Evolutionary conservation across 2,888 invertebrate species (phyloP).

Genomic region (Netelia inedita): DNA sequence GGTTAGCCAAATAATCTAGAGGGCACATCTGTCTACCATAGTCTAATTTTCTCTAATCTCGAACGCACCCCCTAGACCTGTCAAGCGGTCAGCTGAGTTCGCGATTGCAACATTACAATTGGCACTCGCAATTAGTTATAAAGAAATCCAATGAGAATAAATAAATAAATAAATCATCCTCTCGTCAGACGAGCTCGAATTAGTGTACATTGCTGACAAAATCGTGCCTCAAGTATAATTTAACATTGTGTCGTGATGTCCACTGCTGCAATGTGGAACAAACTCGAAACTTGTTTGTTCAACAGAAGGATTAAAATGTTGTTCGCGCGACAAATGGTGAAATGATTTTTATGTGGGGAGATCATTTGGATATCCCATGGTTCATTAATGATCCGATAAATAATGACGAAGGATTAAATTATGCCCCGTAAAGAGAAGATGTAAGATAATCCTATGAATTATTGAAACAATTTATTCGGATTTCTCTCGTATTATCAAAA

Average conservation of each 20-base stretch:
- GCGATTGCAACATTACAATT: not conserved
- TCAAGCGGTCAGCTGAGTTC: not conserved
- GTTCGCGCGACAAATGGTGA: constrained; percentile 41
- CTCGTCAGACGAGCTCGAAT: not conserved
- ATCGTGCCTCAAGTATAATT: not conserved
- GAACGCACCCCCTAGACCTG: not conserved
- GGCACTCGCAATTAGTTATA: not conserved
- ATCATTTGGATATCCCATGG: constrained; percentile 41
- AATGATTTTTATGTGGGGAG: constrained; percentile 53
- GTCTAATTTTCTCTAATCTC: not conserved
- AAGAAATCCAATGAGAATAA: not conserved
- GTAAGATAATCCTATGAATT: constrained; percentile 74
- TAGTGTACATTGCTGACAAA: not conserved
- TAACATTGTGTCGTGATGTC: not conserved
- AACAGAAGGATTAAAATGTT: constrained; percentile 50
- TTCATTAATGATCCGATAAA: constrained; percentile 67
- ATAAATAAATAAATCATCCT: not conserved
- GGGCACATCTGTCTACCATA: no score
- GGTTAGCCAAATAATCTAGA: no score
- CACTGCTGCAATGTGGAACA: constrained; percentile 35
- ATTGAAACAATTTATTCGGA: not conserved
- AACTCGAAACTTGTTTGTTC: constrained; percentile 36
- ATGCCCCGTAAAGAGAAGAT: constrained; percentile 84
- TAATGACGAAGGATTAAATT: constrained; percentile 80
- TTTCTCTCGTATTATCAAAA: not conserved